A percentile compares a stretch with the other conserved stretches of the same genome.
Conservation (phyloP, 2,113 vertebrate genomes). For the Baryphthengus martii region DNA sequence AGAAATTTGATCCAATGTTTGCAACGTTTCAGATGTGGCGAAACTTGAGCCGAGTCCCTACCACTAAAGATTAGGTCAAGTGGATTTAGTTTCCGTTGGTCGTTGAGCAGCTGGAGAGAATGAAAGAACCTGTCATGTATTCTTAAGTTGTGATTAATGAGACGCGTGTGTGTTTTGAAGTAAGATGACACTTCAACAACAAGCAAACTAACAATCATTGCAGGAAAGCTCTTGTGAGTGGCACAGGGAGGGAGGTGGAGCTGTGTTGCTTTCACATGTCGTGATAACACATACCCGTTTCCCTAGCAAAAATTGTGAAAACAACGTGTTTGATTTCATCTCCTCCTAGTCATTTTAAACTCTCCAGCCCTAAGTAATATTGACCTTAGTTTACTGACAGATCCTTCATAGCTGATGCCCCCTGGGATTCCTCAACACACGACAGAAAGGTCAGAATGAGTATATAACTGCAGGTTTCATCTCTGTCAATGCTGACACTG, state of each 20-base stretch:
- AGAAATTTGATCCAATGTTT: background rate
- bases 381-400: background rate
- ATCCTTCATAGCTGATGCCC: background rate
- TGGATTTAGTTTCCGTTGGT: background rate
- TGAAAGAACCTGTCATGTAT: conserved; percentile 17
- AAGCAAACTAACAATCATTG: background rate
- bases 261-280: background rate
- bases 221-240: background rate
- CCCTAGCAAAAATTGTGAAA: background rate
- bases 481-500: background rate
- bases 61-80: background rate
- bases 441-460: background rate
- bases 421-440: background rate
- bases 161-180: background rate
- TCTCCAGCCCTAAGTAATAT: background rate
- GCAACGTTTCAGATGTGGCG: background rate
- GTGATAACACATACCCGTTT: background rate
- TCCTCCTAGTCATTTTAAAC: background rate
- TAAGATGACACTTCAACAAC: conserved; percentile 1
- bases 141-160: conserved; percentile 24
- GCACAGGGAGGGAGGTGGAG: background rate
- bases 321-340: background rate
- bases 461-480: background rate
- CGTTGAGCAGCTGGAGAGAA: background rate
- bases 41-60: background rate